Base-by-base conservation (phyloP, 2,113 vertebrate genomes). In the Tetraodon nigroviridis region DNA sequence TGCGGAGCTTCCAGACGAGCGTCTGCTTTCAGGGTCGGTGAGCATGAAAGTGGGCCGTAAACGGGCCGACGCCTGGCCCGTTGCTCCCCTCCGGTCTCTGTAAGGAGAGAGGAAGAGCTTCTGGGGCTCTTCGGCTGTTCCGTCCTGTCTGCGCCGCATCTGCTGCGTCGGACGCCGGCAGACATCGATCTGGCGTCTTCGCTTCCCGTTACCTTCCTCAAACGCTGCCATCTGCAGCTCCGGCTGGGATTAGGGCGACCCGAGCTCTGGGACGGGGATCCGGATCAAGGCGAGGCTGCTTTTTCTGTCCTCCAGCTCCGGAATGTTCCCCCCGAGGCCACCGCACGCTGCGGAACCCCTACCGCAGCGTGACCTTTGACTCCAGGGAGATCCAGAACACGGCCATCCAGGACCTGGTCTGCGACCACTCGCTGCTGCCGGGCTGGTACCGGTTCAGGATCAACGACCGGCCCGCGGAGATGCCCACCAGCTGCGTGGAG, bases 391-490 rank as follows among this genome's bases (percentile, higher is more conserved):
- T 92, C 47, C 90, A 92, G 73, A 85, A 89, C 74, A 89, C 76
- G 0, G 86, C 90, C 51, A 92, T 91, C 65, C 89, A 91, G 79
- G 87, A 92, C 41, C 82, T 91, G 51, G 82, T 91, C 76, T 91
- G 89, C 21, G 90, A 90, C 80, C 90, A 91, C 79, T 87, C 86
- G 0, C 81, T 91, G 58, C 22, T 55, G 0, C 50, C 87, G 0
- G 90, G 80, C 58, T 91, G 90, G 90, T 91, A 91, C 78, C 57
- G 89, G 10, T 91, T 91, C 86, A 78, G 40, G 71, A 81, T 91
- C 73, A 73, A 89, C 75, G 78, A 84, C 71, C 87, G 81, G 51
- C 87, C 84, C 3, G 89, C 88, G 0, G 89, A 91, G 79, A 90
- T 90, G 88, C 90, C 91, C 1, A 91, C 89, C 75, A 73, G 50